Evolutionary conservation across 2,113 vertebrate genomes (phyloP).

Genomic region (Chaetura pelagica): DNA sequence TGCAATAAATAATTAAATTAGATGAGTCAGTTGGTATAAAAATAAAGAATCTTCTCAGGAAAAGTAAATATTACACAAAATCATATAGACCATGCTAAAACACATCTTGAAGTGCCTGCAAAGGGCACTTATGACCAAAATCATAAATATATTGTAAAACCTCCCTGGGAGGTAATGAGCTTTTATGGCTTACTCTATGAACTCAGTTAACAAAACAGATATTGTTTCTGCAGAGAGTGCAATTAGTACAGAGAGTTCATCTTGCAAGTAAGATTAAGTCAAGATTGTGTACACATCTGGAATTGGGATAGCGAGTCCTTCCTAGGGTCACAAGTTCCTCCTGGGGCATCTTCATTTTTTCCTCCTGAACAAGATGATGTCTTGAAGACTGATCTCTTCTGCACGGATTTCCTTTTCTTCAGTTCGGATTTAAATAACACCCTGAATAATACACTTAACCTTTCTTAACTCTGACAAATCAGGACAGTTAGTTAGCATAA

Average conservation of each 20-base stretch:
- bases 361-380: background rate
- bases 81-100: conserved; percentile 69
- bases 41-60: conserved; percentile 67
- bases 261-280: background rate
- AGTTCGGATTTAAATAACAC: background rate
- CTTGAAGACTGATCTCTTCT: background rate
- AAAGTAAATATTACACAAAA: conserved; percentile 67
- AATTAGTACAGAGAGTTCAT: conserved; percentile 23
- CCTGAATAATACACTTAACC: background rate
- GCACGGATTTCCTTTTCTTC: background rate
- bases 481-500: background rate
- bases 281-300: background rate
- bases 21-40: conserved; percentile 62
- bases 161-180: conserved; percentile 67
- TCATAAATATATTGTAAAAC: conserved; percentile 55
- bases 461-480: background rate
- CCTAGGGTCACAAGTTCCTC: background rate
- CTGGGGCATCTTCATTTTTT: background rate
- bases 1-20: conserved; percentile 86
- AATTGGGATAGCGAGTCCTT: background rate
- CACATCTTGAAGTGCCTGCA: conserved; percentile 56
- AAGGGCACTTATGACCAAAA: conserved; percentile 56
- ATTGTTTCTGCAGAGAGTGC: background rate
- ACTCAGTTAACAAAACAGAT: background rate
- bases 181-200: background rate